phyloP scores from a whole-genome alignment of 35 echinoderm and acorn worm species.

The Acanthaster planci region DNA sequence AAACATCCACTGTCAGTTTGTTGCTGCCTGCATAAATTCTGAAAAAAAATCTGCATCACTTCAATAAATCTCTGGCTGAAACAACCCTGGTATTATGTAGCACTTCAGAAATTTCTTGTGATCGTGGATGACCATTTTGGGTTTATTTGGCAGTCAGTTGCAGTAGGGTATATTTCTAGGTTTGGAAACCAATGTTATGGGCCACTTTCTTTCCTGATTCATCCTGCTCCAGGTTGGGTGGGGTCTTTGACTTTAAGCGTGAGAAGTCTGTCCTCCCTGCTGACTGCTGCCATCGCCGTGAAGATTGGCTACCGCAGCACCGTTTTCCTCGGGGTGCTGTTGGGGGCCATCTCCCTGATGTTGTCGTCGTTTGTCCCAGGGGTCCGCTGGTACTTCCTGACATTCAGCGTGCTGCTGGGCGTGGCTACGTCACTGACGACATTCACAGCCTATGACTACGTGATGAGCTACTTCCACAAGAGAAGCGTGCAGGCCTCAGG shows the following conservation, averaged over 20 bases:
- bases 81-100: no score
- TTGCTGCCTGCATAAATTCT: no score
- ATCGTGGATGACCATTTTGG: no score
- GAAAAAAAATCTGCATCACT: no score
- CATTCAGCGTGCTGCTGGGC: not conserved
- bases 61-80: no score
- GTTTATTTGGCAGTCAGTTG: no score
- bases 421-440: not conserved
- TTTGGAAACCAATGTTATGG: no score
- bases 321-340: not conserved
- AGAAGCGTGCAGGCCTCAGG: not conserved
- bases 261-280: not conserved
- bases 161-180: no score
- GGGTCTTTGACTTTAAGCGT: not conserved
- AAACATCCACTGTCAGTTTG: not conserved
- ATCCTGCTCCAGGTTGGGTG: not conserved
- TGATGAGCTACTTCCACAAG: conserved; percentile 16
- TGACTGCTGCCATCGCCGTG: not conserved
- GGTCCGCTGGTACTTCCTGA: conserved; percentile 3
- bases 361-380: not conserved
- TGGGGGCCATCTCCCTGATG: not conserved
- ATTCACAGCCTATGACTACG: not conserved
- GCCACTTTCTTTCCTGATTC: not conserved
- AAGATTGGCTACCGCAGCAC: conserved; percentile 2
- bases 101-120: no score